Evolutionary conservation across 2,888 invertebrate species (phyloP), one percentile per base, ranked within the genome.

Genomic region (Peribatodes rhomboidaria): DNA sequence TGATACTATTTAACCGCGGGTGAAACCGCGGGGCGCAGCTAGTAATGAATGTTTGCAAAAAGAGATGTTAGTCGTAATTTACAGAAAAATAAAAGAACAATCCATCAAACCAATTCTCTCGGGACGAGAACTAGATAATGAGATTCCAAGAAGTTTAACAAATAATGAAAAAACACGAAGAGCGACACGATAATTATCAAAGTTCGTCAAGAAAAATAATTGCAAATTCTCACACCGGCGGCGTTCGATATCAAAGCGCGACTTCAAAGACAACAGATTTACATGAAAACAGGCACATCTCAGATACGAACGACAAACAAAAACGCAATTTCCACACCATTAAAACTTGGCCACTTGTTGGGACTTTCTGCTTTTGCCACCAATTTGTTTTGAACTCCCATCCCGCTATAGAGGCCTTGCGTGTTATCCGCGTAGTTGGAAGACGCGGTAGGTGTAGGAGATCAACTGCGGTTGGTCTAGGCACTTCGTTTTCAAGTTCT

Each of bases 261-360:
- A 56, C 60, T 56, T 69, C 44, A 60, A 60, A 75, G 72, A 80
- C 81, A 81, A 77, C 75, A 74, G 77, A 83, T 84, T 81, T 82
- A 79, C 81, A 79, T 80, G 77, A 73, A 74, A 80, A 81, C 80
- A 75, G 74, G 80, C 74, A 82, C 84, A 86, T 85, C 82, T 74
- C 78, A 78, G 83, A 83, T 82, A 82, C 80, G 78, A 72, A 76
- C 75, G 72, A 80, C 80, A 82, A 87, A 87, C 87, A 86, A 87
- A 88, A 87, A 87, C 85, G 83, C 85, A 85, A 88, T 88, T 87
- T 87, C 81, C 86, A 84, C 87, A 79, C 85, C 87, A 86, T 88
- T 88, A 87, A 86, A 88, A 87, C 81, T 86, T 86, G 81, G 73
- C 84, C 83, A 84, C 85, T 86, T 84, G 82, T 84, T 83, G 79